Evolutionary conservation across 2,888 invertebrate species (phyloP), one percentile per base, ranked within the genome.

Genomic region (Zaprionus lineosus): DNA sequence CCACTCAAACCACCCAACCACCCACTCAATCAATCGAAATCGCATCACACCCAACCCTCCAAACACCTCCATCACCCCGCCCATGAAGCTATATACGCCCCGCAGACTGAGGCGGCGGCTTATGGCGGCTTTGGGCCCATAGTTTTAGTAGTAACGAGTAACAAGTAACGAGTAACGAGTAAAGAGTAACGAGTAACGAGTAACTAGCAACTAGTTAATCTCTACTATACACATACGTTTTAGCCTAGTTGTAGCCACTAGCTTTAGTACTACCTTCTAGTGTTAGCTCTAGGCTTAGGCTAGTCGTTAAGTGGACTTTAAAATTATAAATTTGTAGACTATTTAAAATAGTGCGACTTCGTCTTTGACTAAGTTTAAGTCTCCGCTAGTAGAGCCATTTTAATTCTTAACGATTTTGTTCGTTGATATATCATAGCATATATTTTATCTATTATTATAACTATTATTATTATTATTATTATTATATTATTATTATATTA

Each of bases 221-320:
- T n/a, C n/a, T n/a, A n/a, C n/a, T n/a, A n/a, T n/a, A n/a, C 7
- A 9, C 3, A 9, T 51, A 59, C 48, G 43, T 58, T 57, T 65
- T 59, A 47, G 31, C 29, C 68, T 77, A 78, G 71, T 50, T 43
- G 65, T 60, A 19, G n/a, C n/a, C n/a, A n/a, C n/a, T n/a, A n/a
- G n/a, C n/a, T 59, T 77, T 82, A 84, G 71, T 41, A 47, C 50
- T 43, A 43, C 56, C 15, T 6, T 43, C 41, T 28, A 6, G 34
- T 29, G 34, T 44, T 51, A 24, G 63, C 70, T 52, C 68, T 78
- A 59, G 79, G n/a, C n/a, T n/a, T n/a, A n/a, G n/a, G n/a, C n/a
- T n/a, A n/a, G n/a, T n/a, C n/a, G n/a, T n/a, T n/a, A n/a, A 60
- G 77, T 77, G 84, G 85, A 77, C 77, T 78, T 84, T 74, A 82